These are phyloP conservation scores for Aphrocallistes beatrix DNA, from an alignment of 37 sponge, comb jelly and placozoan genomes.

Conservation along the genomic window DNA sequence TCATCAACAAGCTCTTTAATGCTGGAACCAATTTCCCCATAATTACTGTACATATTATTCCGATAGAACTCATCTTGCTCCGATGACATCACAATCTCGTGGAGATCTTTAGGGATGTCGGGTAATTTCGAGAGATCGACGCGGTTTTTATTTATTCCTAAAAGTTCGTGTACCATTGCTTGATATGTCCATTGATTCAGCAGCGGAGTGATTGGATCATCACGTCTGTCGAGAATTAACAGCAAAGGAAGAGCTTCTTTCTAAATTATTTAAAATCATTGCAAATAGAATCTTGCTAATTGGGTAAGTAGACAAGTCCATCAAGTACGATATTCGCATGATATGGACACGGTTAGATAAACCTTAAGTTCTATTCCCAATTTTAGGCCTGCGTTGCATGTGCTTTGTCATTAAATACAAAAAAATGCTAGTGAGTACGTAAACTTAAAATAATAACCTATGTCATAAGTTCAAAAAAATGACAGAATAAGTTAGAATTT, in stretches of 20 bases:
- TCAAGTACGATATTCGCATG: too few relatives aligned
- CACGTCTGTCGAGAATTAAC: slow-evolving; percentile 73
- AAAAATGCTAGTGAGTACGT: too few relatives aligned
- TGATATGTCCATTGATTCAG: slow-evolving; percentile 97
- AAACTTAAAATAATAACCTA: too few relatives aligned
- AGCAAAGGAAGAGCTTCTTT: slow-evolving; percentile 66
- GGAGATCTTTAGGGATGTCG: slow-evolving; percentile 64
- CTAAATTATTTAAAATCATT: too few relatives aligned
- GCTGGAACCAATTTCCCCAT: slow-evolving; percentile 90
- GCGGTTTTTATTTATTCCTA: slow-evolving; percentile 72
- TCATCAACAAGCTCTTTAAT: slow-evolving; percentile 75
- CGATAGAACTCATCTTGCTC: slow-evolving; percentile 90
- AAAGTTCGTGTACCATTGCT: slow-evolving; percentile 93
- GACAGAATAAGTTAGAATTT: too few relatives aligned
- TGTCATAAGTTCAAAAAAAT: too few relatives aligned
- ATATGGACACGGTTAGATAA: too few relatives aligned
- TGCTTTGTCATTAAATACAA: too few relatives aligned
- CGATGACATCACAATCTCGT: slow-evolving; percentile 82
- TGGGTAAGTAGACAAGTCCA: too few relatives aligned
- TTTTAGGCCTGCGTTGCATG: too few relatives aligned
- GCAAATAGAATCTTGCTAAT: too few relatives aligned
- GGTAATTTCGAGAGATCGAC: slow-evolving; percentile 75
- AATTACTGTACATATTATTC: slow-evolving; percentile 87
- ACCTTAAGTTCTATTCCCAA: too few relatives aligned
- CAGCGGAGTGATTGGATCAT: slow-evolving; percentile 90